Base-by-base conservation (phyloP, 2,888 invertebrate species). In the Drosophila silvestris region DNA sequence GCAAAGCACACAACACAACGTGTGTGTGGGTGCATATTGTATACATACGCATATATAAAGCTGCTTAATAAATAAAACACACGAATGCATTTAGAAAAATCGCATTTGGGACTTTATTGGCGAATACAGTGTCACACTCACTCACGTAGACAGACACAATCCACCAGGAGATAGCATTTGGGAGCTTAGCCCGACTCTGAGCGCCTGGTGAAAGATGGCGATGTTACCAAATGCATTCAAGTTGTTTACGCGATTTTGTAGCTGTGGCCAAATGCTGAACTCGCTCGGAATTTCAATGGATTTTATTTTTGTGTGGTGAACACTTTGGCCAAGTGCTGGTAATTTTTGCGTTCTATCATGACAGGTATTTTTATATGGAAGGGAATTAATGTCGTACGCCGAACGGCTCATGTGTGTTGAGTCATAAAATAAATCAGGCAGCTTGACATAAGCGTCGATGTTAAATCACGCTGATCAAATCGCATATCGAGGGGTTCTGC, bases 161-260 rank as follows among this genome's bases (percentile, higher is more conserved):
- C 33, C 44, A 6, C 12, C 44, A 44, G 19, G 30, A 56, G 26
- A 35, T 19, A 41, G 19, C 58, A 47, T 63, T 41, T 60, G 28
- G 47, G 19, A 63, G 68, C 61, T 81, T 69, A 72, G 47, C 64
- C 47, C 22, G 44, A 37, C 66, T 73, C 65, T 77, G 72, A 62
- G 62, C 60, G 66, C 64, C 60, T 69, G 69, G 68, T 81, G 74
- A 79, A 80, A 83, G 83, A 83, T 83, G 80, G 81, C 72, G 50
- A 52, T 51, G 62, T 59, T 50, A 65, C 69, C 77, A 81, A 88
- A 80, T 83, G 83, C 79, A 79, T 76, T 77, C 72, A 70, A 85
- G 85, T 87, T 85, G 85, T 89, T 87, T 89, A 82, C 82, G 82
- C 85, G 85, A 87, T 89, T 89, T 89, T 82, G 88, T 89, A 77